Percentiles rank a stretch among this genome's conserved stretches.
Conservation (phyloP, 1,140 invertebrate species). For the Dufourea novaeangliae region DNA sequence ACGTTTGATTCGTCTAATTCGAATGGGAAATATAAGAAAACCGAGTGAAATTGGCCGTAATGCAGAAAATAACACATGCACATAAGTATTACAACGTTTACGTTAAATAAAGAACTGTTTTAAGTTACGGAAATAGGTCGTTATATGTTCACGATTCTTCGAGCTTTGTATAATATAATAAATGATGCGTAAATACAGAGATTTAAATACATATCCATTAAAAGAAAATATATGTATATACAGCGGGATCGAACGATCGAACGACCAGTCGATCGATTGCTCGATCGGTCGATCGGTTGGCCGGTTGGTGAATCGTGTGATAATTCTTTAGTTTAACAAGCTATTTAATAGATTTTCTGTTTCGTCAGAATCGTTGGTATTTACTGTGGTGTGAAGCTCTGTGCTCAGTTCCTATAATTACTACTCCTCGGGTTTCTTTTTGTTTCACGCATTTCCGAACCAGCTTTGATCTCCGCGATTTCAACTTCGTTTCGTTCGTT, state of each 20-base stretch:
- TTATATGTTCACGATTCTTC: too few species aligned
- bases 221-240: not conserved
- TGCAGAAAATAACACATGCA: too few species aligned
- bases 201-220: too few species aligned
- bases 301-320: not conserved
- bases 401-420: not conserved
- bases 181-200: too few species aligned
- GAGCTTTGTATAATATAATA: too few species aligned
- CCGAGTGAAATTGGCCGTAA: too few species aligned
- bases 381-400: not conserved
- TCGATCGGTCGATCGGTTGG: constrained; percentile 14
- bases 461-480: not conserved
- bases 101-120: too few species aligned
- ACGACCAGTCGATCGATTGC: constrained; percentile 15
- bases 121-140: too few species aligned
- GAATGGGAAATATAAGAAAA: too few species aligned
- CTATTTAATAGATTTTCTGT: not conserved
- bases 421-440: not conserved
- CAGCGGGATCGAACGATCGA: not conserved
- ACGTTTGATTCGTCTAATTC: too few species aligned
- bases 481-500: not conserved
- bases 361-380: not conserved
- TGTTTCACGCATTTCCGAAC: not conserved
- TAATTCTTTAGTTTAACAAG: not conserved
- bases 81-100: too few species aligned